Evolutionary conservation across 2,113 vertebrate species (phyloP).

Genomic region (Macquaria ambigua): DNA sequence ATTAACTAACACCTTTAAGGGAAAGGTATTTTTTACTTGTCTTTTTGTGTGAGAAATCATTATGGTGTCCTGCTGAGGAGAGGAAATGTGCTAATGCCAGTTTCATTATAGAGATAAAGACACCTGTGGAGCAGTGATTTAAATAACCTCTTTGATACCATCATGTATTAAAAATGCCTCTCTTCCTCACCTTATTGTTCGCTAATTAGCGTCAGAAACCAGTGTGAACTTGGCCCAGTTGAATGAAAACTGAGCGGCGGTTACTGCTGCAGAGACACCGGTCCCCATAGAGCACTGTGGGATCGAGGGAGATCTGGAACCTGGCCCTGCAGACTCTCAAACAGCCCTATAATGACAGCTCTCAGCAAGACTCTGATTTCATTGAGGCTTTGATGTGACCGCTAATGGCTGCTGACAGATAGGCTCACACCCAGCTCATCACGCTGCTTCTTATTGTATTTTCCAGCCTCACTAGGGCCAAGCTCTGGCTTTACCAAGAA

Average conservation of each 20-base stretch:
- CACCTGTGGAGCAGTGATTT: slow-evolving; percentile 46
- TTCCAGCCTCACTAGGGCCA: slow-evolving; percentile 26
- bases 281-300: slow-evolving; percentile 55
- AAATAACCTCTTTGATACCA: slow-evolving; percentile 60
- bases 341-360: slow-evolving; percentile 74
- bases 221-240: slow-evolving; percentile 58
- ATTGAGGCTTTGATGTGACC: slow-evolving; percentile 80
- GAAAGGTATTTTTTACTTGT: slow-evolving; percentile 46
- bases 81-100: slow-evolving; percentile 43
- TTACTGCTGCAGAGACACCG: slow-evolving; percentile 25
- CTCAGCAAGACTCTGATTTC: slow-evolving; percentile 78
- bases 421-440: slow-evolving; percentile 64
- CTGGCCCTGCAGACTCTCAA: slow-evolving; percentile 65
- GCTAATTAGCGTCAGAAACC: slow-evolving; percentile 72
- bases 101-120: slow-evolving; percentile 51
- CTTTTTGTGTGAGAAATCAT: slow-evolving; percentile 43
- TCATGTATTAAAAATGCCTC: slow-evolving; percentile 56
- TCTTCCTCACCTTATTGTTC: slow-evolving; percentile 66
- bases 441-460: slow-evolving; percentile 65
- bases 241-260: slow-evolving; percentile 39
- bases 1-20: slow-evolving; percentile 23
- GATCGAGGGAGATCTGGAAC: slow-evolving; percentile 61
- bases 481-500: slow-evolving; percentile 64
- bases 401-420: slow-evolving; percentile 81
- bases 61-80: slow-evolving; percentile 16